Evolutionary conservation across 2,113 vertebrate species (phyloP).

Genomic region (Zeus faber): DNA sequence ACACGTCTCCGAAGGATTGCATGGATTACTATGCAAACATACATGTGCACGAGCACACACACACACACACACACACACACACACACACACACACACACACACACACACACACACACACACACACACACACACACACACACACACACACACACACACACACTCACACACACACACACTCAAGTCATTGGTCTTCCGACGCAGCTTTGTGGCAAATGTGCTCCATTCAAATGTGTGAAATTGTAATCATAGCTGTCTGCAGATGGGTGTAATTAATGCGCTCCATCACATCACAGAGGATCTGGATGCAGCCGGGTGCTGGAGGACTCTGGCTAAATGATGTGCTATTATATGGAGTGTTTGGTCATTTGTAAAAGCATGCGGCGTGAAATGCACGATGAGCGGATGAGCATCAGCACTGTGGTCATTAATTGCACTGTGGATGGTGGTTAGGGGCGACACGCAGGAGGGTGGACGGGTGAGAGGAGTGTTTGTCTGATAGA

Average conservation of each 20-base stretch:
- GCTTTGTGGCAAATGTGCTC: slow-evolving; percentile 75
- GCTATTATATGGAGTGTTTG: slow-evolving; percentile 74
- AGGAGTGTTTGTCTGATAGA: too few relatives aligned
- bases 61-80: slow-evolving; percentile 27
- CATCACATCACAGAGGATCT: too few relatives aligned
- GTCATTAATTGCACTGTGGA: slow-evolving; percentile 68
- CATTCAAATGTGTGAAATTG: slow-evolving; percentile 96
- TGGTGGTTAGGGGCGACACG: slow-evolving; percentile 21
- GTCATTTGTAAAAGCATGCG: slow-evolving; percentile 63
- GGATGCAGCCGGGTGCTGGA: slow-evolving; percentile 75
- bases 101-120: too few relatives aligned
- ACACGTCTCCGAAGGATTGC: too few relatives aligned
- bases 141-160: too few relatives aligned
- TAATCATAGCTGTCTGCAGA: slow-evolving; percentile 92
- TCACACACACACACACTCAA: too few relatives aligned
- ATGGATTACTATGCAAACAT: too few relatives aligned
- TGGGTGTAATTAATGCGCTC: slow-evolving; percentile 93
- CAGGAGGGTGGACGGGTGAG: too few relatives aligned
- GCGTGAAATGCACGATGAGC: slow-evolving; percentile 57
- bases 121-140: too few relatives aligned
- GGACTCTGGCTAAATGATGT: slow-evolving; percentile 75
- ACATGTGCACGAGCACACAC: neutral
- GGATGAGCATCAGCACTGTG: slow-evolving; percentile 61
- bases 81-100: too few relatives aligned
- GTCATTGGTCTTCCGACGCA: slow-evolving; percentile 83